Percentiles rank a stretch among this genome's conserved stretches.
phyloP scores from a whole-genome alignment of 2,113 vertebrate genomes.

The Phalacrocorax pelagicus region DNA sequence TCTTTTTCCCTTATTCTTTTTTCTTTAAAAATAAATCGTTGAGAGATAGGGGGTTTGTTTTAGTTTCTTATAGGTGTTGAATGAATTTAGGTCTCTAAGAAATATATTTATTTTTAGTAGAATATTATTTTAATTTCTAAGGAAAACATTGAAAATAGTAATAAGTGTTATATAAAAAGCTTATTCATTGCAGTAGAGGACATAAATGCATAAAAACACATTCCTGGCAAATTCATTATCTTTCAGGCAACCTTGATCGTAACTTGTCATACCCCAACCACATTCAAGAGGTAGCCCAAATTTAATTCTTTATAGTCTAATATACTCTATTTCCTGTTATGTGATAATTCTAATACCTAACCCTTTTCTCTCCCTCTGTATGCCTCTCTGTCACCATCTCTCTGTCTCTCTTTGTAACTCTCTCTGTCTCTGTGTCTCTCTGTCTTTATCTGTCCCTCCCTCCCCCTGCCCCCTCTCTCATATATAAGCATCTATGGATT shows the following conservation, averaged over 20 bases:
- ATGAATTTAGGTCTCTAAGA: not conserved
- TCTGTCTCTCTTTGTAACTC: not conserved
- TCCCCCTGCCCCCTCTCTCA: rapidly evolving
- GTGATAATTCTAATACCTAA: not conserved
- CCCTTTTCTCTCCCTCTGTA: not conserved
- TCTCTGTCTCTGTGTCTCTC: not conserved
- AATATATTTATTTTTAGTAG: not conserved
- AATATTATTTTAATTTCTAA: not conserved
- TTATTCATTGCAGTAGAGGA: not conserved
- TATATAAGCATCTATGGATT: not conserved
- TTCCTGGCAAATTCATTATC: not conserved
- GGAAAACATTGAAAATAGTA: not conserved
- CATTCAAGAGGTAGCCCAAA: not conserved
- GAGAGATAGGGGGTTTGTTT: not conserved
- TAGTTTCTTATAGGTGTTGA: not conserved
- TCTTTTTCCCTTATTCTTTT: not conserved
- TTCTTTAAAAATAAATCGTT: not conserved
- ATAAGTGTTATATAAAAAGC: not conserved
- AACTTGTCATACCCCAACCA: not conserved
- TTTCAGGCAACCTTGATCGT: not conserved
- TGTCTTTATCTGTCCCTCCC: not conserved
- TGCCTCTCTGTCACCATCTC: not conserved
- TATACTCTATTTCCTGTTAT: not conserved
- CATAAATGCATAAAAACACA: not conserved
- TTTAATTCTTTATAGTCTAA: not conserved